Evolutionary conservation across 2,888 invertebrate genomes (phyloP), one percentile per base, ranked within the genome.

Genomic region (Odiellus spinosus): DNA sequence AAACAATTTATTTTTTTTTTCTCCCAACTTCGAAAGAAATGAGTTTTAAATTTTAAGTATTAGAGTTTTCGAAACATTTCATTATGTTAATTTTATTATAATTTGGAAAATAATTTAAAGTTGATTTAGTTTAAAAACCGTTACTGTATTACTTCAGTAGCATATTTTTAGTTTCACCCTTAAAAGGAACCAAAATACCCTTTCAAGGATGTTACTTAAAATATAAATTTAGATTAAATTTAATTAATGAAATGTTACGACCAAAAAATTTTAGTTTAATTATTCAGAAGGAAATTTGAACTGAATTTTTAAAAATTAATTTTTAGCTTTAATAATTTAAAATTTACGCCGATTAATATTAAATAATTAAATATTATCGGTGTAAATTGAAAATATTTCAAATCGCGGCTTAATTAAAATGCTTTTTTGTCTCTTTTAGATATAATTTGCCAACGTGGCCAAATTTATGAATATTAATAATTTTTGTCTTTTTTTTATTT

Each of bases 151-250:
- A n/a, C n/a, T n/a, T n/a, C n/a, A n/a, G n/a, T n/a, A n/a, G n/a
- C n/a, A n/a, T n/a, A n/a, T n/a, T n/a, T n/a, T n/a, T n/a, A n/a
- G n/a, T n/a, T n/a, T n/a, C n/a, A n/a, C n/a, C n/a, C n/a, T n/a
- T n/a, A n/a, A n/a, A n/a, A n/a, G n/a, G n/a, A n/a, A n/a, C n/a
- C n/a, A n/a, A n/a, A n/a, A n/a, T n/a, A n/a, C n/a, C n/a, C n/a
- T n/a, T n/a, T n/a, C n/a, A n/a, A n/a, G 64, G 62, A 61, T 59
- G 62, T 52, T 41, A 40, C 33, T 52, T 45, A 45, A n/a, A n/a
- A 20, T 14, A 14, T 40, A 14, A 14, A 4, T 40, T 6, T 6
- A 38, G 15, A 6, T 15, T 40, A 20, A 12, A 20, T 20, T 12
- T 21, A 20, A 12, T 40, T 40, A 21, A 12, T 40, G 12, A 20